Percentiles rank a stretch among this genome's conserved stretches.
Evolutionary conservation across 2,888 invertebrate genomes (phyloP).

Genomic region (Drosophila gaucha): DNA sequence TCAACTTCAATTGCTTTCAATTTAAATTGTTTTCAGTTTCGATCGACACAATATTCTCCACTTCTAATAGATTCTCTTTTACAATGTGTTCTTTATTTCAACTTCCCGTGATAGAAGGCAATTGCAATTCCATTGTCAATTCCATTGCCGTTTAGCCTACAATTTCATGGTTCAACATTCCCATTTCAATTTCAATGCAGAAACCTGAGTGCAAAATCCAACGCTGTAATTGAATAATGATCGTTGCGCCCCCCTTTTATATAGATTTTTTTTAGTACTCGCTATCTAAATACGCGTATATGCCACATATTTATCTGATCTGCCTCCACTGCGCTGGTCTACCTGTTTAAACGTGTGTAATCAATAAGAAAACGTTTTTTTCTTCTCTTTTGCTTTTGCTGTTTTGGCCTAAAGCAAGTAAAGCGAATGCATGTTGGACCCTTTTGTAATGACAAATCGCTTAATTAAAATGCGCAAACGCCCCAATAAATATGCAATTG

Average conservation of each 20-base stretch:
- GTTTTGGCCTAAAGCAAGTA: slow-evolving; percentile 24
- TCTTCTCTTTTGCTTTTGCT: not conserved
- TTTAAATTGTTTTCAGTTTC: not conserved
- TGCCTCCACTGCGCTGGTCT: not conserved
- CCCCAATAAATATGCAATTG: slow-evolving; percentile 79
- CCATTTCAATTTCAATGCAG: slow-evolving; percentile 27
- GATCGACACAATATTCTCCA: no score
- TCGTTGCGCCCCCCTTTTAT: slow-evolving; percentile 41
- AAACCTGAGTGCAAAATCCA: slow-evolving; percentile 19
- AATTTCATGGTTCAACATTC: slow-evolving; percentile 30
- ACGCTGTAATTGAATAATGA: slow-evolving; percentile 53
- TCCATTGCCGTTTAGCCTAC: slow-evolving; percentile 19
- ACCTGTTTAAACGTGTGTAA: slow-evolving; percentile 37
- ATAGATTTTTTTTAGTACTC: not conserved
- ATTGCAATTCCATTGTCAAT: slow-evolving; percentile 9
- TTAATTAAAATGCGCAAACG: slow-evolving; percentile 77
- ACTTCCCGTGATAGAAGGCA: slow-evolving; percentile 6
- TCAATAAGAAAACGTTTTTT: slow-evolving; percentile 43
- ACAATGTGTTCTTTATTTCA: not conserved
- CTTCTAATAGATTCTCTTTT: not conserved
- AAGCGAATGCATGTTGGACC: slow-evolving; percentile 24
- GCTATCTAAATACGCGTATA: slow-evolving; percentile 24
- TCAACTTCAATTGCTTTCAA: not conserved
- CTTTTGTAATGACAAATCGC: slow-evolving; percentile 73
- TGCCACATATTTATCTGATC: slow-evolving; percentile 20